Conservation (phyloP, 2,113 vertebrate species). For the Neofelis nebulosa region DNA sequence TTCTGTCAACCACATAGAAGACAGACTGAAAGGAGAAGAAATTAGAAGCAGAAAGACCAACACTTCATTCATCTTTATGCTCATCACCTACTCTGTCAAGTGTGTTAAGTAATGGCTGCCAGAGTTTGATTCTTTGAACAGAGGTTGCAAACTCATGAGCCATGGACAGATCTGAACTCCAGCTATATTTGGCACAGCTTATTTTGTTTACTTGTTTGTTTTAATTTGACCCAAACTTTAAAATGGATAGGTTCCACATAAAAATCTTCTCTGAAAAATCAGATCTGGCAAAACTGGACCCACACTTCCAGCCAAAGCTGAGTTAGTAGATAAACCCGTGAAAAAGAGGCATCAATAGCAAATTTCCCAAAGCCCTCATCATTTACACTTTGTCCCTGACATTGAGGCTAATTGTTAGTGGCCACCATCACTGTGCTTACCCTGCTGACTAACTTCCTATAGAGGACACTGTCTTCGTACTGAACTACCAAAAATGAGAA, state of each 20-base stretch:
- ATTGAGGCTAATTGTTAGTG: not conserved
- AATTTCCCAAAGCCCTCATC: not conserved
- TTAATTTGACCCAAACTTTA: slow-evolving; percentile 5
- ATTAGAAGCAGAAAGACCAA: not conserved
- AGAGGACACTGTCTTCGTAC: not conserved
- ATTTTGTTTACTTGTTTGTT: not conserved
- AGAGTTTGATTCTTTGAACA: not conserved
- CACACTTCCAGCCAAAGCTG: not conserved
- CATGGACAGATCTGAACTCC: not conserved
- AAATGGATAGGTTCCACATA: not conserved
- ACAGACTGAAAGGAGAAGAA: not conserved
- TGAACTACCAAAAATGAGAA: not conserved
- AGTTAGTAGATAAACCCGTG: not conserved
- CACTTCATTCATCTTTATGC: not conserved
- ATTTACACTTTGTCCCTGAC: not conserved
- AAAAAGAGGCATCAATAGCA: not conserved
- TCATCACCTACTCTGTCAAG: not conserved
- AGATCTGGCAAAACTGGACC: not conserved
- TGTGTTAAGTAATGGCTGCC: not conserved
- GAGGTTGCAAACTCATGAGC: not conserved
- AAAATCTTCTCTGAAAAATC: slow-evolving; percentile 2
- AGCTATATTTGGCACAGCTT: not conserved
- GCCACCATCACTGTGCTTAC: not conserved
- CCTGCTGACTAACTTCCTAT: not conserved
- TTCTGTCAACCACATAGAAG: not conserved